These are phyloP conservation scores for Spea bombifrons DNA, from an alignment of 2,113 vertebrate species.

Conservation along the genomic window DNA sequence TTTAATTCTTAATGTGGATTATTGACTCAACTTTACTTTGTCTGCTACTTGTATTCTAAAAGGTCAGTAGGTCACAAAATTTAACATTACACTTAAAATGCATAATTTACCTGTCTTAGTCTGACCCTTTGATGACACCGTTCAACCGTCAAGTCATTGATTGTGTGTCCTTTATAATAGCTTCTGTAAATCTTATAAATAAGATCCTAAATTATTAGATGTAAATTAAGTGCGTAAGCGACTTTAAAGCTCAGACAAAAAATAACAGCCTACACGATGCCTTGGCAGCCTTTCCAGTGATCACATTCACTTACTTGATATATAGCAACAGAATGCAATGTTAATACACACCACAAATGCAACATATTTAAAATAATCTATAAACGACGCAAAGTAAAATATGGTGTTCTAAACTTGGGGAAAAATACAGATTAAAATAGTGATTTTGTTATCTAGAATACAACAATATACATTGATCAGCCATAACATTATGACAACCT, in stretches of 20 bases:
- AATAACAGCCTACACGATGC: conserved; percentile 33
- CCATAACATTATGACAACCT: too few species aligned
- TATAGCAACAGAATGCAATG: conserved; percentile 18
- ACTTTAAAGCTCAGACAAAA: conserved; percentile 34
- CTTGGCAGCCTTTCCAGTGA: conserved; percentile 38
- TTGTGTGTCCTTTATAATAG: conserved; percentile 57
- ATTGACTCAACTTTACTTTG: conserved; percentile 54
- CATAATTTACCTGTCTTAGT: conserved; percentile 57
- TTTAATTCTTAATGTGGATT: conserved; percentile 52
- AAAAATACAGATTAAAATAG: neutral
- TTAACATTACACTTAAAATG: conserved; percentile 54
- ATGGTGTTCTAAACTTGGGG: neutral
- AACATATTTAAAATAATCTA: conserved; percentile 20
- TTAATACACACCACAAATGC: conserved; percentile 30
- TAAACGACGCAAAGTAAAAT: neutral
- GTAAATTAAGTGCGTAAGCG: conserved; percentile 53
- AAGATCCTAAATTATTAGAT: conserved; percentile 52
- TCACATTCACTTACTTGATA: conserved; percentile 34
- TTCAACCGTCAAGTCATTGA: conserved; percentile 61
- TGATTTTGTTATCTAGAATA: conserved; percentile 3
- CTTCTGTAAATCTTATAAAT: conserved; percentile 63
- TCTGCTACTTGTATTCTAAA: conserved; percentile 52
- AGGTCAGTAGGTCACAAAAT: conserved; percentile 62
- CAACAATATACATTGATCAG: too few species aligned
- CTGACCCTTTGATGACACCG: conserved; percentile 65